These are phyloP conservation scores for Cartodere bifasciata DNA, from an alignment of 2,888 invertebrate genomes.

Conservation along the genomic window DNA sequence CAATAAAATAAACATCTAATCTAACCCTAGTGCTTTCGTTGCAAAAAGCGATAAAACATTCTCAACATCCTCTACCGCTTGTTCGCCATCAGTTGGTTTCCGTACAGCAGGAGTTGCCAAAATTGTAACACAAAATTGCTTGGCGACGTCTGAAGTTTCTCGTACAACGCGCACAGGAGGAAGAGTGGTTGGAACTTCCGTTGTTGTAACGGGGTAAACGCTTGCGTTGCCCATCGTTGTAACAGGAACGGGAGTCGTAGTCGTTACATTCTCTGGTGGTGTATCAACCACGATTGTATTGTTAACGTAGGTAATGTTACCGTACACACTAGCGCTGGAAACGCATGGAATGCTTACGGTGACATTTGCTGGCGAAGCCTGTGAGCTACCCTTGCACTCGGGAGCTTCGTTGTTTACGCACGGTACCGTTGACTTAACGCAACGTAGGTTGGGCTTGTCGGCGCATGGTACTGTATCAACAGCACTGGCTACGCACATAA, in stretches of 20 bases:
- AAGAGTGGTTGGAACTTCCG: slow-evolving; percentile 6
- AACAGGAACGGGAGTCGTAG: slow-evolving; percentile 8
- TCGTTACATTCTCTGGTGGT: slow-evolving; percentile 8
- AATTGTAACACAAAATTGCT: slow-evolving; percentile 25
- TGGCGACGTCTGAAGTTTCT: slow-evolving; percentile 7
- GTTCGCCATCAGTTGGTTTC: slow-evolving; percentile 21
- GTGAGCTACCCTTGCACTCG: slow-evolving; percentile 21
- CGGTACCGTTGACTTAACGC: slow-evolving; percentile 26
- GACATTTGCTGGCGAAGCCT: slow-evolving; percentile 20
- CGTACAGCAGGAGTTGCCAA: slow-evolving; percentile 24
- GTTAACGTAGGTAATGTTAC: slow-evolving; percentile 21
- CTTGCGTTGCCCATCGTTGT: background rate
- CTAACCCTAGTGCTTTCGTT: slow-evolving; percentile 19
- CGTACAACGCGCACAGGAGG: background rate
- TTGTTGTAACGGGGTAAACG: slow-evolving; percentile 7
- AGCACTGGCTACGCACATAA: slow-evolving; percentile 31
- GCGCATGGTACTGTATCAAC: slow-evolving; percentile 27
- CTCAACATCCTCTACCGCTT: slow-evolving; percentile 17
- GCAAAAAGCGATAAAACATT: slow-evolving; percentile 19
- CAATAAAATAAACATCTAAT: too few species aligned
- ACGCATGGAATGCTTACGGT: slow-evolving; percentile 28
- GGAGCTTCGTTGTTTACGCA: slow-evolving; percentile 26
- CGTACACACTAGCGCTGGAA: slow-evolving; percentile 24
- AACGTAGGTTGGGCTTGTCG: slow-evolving; percentile 20
- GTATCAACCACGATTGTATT: slow-evolving; percentile 15